These are phyloP conservation scores for Onthophagus sagittarius DNA, from an alignment of 2,888 invertebrate species.

Conservation along the genomic window DNA sequence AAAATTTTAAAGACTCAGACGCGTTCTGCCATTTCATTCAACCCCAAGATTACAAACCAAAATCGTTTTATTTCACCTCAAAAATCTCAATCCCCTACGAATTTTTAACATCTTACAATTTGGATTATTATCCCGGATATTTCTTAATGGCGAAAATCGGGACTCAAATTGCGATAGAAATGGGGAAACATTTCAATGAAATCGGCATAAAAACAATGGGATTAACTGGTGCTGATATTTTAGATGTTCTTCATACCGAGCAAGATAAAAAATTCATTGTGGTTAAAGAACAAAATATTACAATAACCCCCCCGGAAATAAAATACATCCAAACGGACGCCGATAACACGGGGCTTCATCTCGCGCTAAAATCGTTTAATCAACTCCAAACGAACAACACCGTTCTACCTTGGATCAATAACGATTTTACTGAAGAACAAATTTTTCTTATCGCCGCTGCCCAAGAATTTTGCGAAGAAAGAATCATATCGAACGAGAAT, in stretches of 20 bases:
- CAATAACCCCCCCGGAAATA: not conserved
- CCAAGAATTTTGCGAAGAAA: conserved; percentile 36
- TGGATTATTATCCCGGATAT: conserved; percentile 32
- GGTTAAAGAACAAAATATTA: not conserved
- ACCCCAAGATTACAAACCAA: conserved; percentile 25
- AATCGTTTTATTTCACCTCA: conserved; percentile 25
- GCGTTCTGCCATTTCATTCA: conserved; percentile 29
- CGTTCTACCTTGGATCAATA: conserved; percentile 32
- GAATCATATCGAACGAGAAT: conserved; percentile 6
- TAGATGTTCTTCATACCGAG: not conserved
- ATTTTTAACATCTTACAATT: conserved; percentile 29
- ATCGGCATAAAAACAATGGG: conserved; percentile 26
- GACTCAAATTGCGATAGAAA: conserved; percentile 34
- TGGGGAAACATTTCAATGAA: conserved; percentile 36
- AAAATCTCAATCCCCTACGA: conserved; percentile 3
- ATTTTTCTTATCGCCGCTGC: conserved; percentile 34
- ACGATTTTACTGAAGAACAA: conserved; percentile 30
- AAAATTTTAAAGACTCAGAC: conserved; percentile 3
- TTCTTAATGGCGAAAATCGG: conserved; percentile 32
- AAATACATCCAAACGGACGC: not conserved
- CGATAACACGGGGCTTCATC: conserved; percentile 35
- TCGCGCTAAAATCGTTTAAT: conserved; percentile 27
- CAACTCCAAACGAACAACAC: conserved; percentile 20
- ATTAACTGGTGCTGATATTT: not conserved
- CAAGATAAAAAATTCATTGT: not conserved